Evolutionary conservation across 1,140 invertebrate genomes (phyloP).

Genomic region (Rhopalosiphum padi): DNA sequence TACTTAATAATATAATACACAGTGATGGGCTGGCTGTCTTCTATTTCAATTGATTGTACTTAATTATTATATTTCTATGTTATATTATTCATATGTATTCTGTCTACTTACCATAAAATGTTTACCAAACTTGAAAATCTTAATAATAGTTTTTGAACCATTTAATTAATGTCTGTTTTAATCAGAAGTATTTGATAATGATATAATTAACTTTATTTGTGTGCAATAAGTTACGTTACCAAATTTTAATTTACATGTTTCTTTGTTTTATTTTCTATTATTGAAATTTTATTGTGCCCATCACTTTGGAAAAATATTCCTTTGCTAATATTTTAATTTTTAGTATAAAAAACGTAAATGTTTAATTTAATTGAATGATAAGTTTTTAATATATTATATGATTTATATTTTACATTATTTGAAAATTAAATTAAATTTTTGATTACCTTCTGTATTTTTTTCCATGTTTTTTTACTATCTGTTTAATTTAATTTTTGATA

Average conservation of each 20-base stretch:
- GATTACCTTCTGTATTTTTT: slow-evolving; percentile 39
- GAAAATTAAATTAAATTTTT: slow-evolving; percentile 34
- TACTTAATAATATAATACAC: slow-evolving; percentile 53
- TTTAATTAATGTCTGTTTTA: slow-evolving; percentile 16
- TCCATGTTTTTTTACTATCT: not conserved
- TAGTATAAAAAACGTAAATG: not conserved
- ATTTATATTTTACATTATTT: slow-evolving; percentile 9
- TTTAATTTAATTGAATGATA: slow-evolving; percentile 26
- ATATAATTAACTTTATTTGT: slow-evolving; percentile 28
- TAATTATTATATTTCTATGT: slow-evolving; percentile 38
- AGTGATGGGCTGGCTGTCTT: slow-evolving; percentile 52
- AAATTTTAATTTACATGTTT: slow-evolving; percentile 36
- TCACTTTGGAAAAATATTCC: slow-evolving; percentile 37
- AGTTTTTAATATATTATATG: slow-evolving; percentile 31
- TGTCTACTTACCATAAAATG: not conserved
- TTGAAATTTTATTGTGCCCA: slow-evolving; percentile 54
- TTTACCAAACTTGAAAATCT: slow-evolving; percentile 45
- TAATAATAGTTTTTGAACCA: not conserved
- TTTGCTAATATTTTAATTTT: slow-evolving; percentile 36
- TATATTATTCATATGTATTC: slow-evolving; percentile 20
- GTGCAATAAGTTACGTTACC: slow-evolving; percentile 56
- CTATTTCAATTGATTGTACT: slow-evolving; percentile 33
- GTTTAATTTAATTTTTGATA: not conserved
- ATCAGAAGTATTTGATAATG: slow-evolving; percentile 18
- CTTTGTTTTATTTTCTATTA: slow-evolving; percentile 39